Evolutionary conservation across 2,888 invertebrate genomes (phyloP), one percentile per base, ranked within the genome.

Genomic region (Cinara cedri): DNA sequence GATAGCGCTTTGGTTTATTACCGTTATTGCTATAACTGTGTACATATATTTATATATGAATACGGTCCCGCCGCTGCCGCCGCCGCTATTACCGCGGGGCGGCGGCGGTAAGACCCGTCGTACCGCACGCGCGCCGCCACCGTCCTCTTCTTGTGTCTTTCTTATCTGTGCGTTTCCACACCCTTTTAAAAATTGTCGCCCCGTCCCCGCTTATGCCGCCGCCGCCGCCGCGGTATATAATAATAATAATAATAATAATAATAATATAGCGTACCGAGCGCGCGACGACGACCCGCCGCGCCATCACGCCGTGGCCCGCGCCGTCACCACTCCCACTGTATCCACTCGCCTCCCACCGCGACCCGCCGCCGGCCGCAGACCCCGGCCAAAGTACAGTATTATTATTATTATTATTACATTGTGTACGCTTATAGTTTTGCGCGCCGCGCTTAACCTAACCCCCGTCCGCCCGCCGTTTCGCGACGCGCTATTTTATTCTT

Each of bases 161-260:
- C 76, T 78, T 78, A 78, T 78, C 76, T 78, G 68, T 68, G 68
- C 46, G 57, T 78, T 78, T 68, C 76, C 76, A 78, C 76, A 78
- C 76, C 76, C 76, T 78, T 78, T 76, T 78, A 78, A 78, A 78
- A 78, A 78, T 68, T 26, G 76, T 68, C 55, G 49, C 46, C 60
- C 34, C n/a, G 16, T 8, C 19, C 16, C 10, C 42, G 26, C 26
- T 6, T 24, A 21, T n/a, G 21, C 24, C 44, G 26, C 49, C 24
- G 19, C 54, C n/a, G 10, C 54, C 19, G 42, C 42, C 13, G 51
- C 68, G 26, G n/a, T n/a, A 26, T n/a, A n/a, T n/a, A n/a, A n/a
- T n/a, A n/a, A n/a, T n/a, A n/a, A n/a, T n/a, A n/a, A n/a, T n/a
- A n/a, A n/a, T n/a, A n/a, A n/a, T n/a, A n/a, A n/a, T n/a, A n/a